A percentile compares a stretch with the other conserved stretches of the same genome.
Conservation (phyloP, 2,797 vertebrate species). For the Hypotaenidia okinawae region DNA sequence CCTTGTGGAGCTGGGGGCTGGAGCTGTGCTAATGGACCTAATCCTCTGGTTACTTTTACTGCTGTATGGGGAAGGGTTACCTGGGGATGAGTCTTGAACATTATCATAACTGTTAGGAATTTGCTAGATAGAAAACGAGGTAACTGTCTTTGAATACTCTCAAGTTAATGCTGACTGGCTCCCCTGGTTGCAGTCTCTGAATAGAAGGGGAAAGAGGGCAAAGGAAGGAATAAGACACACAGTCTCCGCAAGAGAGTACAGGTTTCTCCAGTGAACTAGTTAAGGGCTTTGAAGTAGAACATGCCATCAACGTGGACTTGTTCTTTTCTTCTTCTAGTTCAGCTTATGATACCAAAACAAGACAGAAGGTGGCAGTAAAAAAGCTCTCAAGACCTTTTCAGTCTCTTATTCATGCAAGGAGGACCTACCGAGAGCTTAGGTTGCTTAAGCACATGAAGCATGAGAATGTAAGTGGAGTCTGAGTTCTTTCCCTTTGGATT, state of each 20-base stretch:
- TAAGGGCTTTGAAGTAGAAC: neutral
- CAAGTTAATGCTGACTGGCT: neutral
- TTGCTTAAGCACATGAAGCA: conserved; percentile 97
- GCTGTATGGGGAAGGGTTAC: neutral
- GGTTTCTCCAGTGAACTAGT: neutral
- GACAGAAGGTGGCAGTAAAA: conserved; percentile 95
- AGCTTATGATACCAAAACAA: conserved; percentile 85
- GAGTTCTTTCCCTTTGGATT: neutral
- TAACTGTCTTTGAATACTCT: neutral
- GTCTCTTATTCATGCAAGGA: conserved; percentile 91
- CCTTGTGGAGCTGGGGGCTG: neutral
- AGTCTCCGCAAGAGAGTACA: neutral
- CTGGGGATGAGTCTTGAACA: neutral
- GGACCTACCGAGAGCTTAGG: conserved; percentile 92
- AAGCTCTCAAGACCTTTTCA: conserved; percentile 98
- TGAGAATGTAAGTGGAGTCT: conserved; percentile 87
- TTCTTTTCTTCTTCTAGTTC: conserved; percentile 80
- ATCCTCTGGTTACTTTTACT: conserved; percentile 22
- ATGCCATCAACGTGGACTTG: neutral
- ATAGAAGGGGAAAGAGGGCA: neutral
- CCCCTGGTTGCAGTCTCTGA: neutral
- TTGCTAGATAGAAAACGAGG: neutral
- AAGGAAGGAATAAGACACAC: neutral
- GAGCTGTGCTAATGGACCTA: neutral
- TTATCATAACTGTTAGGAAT: neutral